Base-by-base conservation (phyloP, 2,797 vertebrate species). In the Sternarchorhynchus goeldii region DNA sequence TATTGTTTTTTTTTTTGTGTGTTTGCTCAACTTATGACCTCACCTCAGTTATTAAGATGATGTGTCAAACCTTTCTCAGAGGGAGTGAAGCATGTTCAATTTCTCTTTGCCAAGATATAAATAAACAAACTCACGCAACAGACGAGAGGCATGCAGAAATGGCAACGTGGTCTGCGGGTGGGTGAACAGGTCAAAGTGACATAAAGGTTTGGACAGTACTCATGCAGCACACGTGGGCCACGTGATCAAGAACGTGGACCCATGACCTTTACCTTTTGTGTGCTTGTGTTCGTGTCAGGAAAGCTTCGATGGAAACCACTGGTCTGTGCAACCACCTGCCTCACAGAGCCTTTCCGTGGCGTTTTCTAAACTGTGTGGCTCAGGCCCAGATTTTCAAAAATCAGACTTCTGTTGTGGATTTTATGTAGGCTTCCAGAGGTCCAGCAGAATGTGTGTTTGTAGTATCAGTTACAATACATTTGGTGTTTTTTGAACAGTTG, bases 241-340 rank as follows among this genome's bases (percentile, higher is more conserved):
- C 39, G 60, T 69, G 55, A 75, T 55, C 45, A 75, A 58, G 64
- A 67, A 68, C 45, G 67, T 18, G 66, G 66, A n/a, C 2, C 17
- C 39, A 70, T 66, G 62, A 69, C 4, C 39, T 6, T 7, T 29
- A 36, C 36, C 57, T 80, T 68, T 65, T 66, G 76, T 31, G 64
- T 41, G n/a, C 70, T 73, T 77, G 77, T 69, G 36, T n/a, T 14
- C 31, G 57, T 29, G 55, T 80, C 70, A 83, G 65, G 36, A 75
- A 66, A 74, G 50, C 55, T 64, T 58, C 74, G n/a, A 53, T 83
- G 81, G 81, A 83, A 80, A 80, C 65, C 32, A 25, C 8, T 39
- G 34, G 21, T 31, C 56, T 56, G 41, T 75, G 17, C 39, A 34
- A 69, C 70, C 75, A 60, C 57, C 55, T 50, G 34, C 36, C 34